A percentile compares a stretch with the other conserved stretches of the same genome.
These are phyloP conservation scores for Leptestheria dahalacensis DNA, from an alignment of 1,140 invertebrate species.

Conservation along the genomic window DNA sequence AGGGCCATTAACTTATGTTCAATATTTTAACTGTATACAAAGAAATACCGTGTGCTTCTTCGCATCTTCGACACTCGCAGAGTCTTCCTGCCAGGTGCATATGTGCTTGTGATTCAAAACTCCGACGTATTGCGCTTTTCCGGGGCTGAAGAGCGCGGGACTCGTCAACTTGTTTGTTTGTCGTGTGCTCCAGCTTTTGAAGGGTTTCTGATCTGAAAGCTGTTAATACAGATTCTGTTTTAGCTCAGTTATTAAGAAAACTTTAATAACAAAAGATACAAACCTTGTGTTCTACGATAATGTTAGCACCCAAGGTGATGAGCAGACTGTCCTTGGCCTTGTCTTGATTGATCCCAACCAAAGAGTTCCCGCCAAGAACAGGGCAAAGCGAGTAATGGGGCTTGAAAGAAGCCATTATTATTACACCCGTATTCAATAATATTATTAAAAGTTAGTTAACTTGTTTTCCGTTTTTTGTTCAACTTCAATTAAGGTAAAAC, in stretches of 20 bases:
- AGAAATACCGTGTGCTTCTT: constrained; percentile 7
- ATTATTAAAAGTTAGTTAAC: too few species aligned
- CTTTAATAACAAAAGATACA: too few species aligned
- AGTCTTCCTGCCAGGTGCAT: constrained; percentile 5
- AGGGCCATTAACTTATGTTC: too few species aligned
- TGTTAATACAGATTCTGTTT: too few species aligned
- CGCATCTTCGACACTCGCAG: constrained; percentile 1
- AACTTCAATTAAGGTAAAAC: too few species aligned
- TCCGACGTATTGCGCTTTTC: constrained; percentile 1
- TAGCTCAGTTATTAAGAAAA: too few species aligned
- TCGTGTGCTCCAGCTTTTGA: constrained; percentile 5
- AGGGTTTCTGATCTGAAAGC: constrained; percentile 9
- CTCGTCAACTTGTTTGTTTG: constrained; percentile 1
- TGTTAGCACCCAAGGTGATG: constrained; percentile 1
- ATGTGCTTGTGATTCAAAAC: constrained; percentile 1
- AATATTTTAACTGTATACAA: too few species aligned
- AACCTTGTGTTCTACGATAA: constrained; percentile 2
- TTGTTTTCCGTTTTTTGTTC: too few species aligned
- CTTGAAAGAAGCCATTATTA: constrained; percentile 10
- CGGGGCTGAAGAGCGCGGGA: not conserved
- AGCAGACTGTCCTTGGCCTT: not conserved
- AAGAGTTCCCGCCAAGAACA: not conserved
- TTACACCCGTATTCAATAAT: too few species aligned
- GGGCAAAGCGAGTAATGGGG: constrained; percentile 5
- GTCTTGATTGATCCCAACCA: constrained; percentile 3